A percentile compares a stretch with the other conserved stretches of the same genome.
Evolutionary conservation across 2,113 vertebrate species (phyloP).

Genomic region (Elanus axillaris): DNA sequence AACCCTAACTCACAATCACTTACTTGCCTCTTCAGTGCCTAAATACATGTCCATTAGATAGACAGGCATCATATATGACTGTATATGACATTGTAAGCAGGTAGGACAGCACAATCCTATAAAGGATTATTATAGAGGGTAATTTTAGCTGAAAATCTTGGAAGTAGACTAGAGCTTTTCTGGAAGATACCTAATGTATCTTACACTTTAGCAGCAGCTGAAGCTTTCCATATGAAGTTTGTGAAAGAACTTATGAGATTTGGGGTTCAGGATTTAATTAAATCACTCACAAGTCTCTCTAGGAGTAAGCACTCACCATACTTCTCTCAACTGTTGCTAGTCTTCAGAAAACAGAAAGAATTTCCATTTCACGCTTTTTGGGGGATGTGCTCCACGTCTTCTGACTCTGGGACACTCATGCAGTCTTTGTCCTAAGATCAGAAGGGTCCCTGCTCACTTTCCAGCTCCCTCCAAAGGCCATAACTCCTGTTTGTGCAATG

Average conservation of each 20-base stretch:
- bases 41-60: neutral
- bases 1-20: neutral
- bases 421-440: neutral
- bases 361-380: neutral
- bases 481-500: neutral
- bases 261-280: neutral
- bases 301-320: neutral
- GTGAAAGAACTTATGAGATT: neutral
- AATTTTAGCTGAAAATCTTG: neutral
- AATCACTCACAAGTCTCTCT: neutral
- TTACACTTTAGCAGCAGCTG: neutral
- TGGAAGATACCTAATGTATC: neutral
- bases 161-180: neutral
- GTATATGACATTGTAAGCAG: neutral
- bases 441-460: neutral
- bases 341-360: neutral
- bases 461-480: neutral
- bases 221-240: neutral
- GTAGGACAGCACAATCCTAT: neutral
- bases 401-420: neutral
- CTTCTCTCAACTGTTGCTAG: neutral
- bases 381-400: neutral
- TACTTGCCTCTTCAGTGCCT: neutral
- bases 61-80: neutral
- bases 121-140: neutral